Evolutionary conservation across 23 tunicate species (phyloP).

Genomic region (Styela clava): DNA sequence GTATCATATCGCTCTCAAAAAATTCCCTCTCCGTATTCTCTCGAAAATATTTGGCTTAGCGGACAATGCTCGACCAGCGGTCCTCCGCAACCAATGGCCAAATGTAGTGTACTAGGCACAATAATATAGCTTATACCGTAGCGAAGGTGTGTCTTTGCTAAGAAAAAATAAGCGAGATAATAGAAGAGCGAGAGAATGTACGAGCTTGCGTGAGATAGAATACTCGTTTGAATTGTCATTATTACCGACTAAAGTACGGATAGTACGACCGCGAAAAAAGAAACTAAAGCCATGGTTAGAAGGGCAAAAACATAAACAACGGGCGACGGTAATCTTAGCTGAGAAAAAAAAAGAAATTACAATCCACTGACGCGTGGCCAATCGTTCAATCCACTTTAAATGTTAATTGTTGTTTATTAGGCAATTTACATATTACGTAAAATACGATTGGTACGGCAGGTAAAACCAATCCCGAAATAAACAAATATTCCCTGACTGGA

Average conservation of each 20-base stretch:
- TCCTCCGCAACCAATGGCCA: background rate
- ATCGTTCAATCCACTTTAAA: background rate
- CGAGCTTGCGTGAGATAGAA: background rate
- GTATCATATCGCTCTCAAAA: background rate
- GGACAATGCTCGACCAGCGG: slow-evolving; percentile 1
- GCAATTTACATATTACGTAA: background rate
- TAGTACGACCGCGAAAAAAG: background rate
- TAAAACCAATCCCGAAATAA: too few species aligned
- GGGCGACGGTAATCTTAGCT: background rate
- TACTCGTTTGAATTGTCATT: background rate
- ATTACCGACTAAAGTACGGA: background rate
- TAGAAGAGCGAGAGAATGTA: background rate
- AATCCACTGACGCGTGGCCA: background rate
- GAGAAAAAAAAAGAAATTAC: background rate
- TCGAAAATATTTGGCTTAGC: background rate
- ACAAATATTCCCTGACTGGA: too few species aligned
- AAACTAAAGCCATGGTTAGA: background rate
- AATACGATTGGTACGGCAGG: background rate
- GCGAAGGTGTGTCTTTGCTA: background rate
- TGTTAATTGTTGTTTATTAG: background rate
- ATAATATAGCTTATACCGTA: background rate
- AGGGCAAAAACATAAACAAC: background rate
- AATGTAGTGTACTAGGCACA: background rate
- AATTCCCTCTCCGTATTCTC: background rate
- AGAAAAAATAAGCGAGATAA: background rate